phyloP scores from a whole-genome alignment of 2,888 invertebrate genomes.

The Leucoptera coffeella region DNA sequence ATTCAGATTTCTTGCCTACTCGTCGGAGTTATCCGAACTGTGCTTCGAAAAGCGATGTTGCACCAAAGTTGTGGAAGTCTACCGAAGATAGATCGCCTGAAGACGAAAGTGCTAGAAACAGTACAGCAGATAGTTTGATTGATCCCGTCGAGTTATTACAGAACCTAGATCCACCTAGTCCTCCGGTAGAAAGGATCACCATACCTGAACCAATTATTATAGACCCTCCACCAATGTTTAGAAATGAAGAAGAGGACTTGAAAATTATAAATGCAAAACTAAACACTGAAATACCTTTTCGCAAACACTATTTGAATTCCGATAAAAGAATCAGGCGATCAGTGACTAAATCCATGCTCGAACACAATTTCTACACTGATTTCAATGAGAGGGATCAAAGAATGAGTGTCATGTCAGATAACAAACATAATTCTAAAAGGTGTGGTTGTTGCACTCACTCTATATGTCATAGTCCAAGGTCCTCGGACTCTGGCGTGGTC shows the following conservation, averaged over 20 bases:
- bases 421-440: slow-evolving; percentile 21
- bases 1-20: slow-evolving; percentile 30
- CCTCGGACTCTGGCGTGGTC: slow-evolving; percentile 81
- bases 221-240: slow-evolving; percentile 58
- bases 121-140: no score
- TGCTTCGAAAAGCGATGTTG: slow-evolving; percentile 34
- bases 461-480: slow-evolving; percentile 62
- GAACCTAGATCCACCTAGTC: slow-evolving; percentile 18
- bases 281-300: slow-evolving; percentile 32
- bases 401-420: slow-evolving; percentile 42
- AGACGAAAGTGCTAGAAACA: slow-evolving; percentile 17
- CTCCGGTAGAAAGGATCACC: neutral
- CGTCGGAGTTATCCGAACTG: slow-evolving; percentile 64
- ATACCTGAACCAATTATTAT: slow-evolving; percentile 26
- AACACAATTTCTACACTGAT: slow-evolving; percentile 23
- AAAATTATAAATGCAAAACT: slow-evolving; percentile 38
- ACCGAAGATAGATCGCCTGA: slow-evolving; percentile 28
- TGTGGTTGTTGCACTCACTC: slow-evolving; percentile 59
- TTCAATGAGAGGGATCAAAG: slow-evolving; percentile 39
- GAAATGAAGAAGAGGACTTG: slow-evolving; percentile 32
- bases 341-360: slow-evolving; percentile 37
- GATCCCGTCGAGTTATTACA: neutral
- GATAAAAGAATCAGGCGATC: slow-evolving; percentile 50
- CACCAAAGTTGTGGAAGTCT: slow-evolving; percentile 37
- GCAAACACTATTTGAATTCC: slow-evolving; percentile 55